Evolutionary conservation across 2,888 invertebrate species (phyloP), one percentile per base, ranked within the genome.

Genomic region (Frankliniella fusca): DNA sequence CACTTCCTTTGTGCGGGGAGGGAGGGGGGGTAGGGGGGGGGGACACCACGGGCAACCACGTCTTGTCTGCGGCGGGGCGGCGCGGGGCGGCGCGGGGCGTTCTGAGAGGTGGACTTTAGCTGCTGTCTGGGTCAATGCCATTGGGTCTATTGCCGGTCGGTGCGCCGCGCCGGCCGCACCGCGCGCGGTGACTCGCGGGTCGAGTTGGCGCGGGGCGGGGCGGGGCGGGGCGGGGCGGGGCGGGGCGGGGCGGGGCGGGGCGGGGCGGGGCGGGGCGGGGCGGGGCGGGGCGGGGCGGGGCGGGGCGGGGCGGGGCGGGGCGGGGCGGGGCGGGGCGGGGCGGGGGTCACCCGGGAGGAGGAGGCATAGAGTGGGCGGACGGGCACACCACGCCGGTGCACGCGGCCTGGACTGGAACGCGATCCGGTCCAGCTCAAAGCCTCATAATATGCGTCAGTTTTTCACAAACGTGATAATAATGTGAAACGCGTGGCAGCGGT

Each of bases 101-200:
- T 38, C 38, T 38, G 38, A 38, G 38, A 38, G 38, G 38, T 15
- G 54, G 54, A 18, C 54, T 54, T 18, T 18, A n/a, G 61, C 7
- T 15, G 61, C 61, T 61, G 61, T 61, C 61, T 61, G 61, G 61
- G 61, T 61, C 61, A 61, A 61, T 61, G 61, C 61, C 61, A 61
- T 18, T 38, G 61, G 20, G 61, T 61, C 61, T 61, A 61, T 61
- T 18, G 61, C 15, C 61, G 54, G n/a, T 18, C 54, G 54, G 54
- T n/a, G 20, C 61, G 61, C 61, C 61, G 61, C 54, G 54, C 54
- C 10, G 54, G 15, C 2, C 15, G 15, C 20, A 3, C 61, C 15
- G 61, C 38, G 38, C 38, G 20, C 61, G 61, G n/a, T 61, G 61
- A 61, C 61, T 38, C 38, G 38, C 38, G 54, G 54, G 54, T n/a